Base-by-base conservation (phyloP, 2,888 invertebrate species). In the Drosophila monieri region DNA sequence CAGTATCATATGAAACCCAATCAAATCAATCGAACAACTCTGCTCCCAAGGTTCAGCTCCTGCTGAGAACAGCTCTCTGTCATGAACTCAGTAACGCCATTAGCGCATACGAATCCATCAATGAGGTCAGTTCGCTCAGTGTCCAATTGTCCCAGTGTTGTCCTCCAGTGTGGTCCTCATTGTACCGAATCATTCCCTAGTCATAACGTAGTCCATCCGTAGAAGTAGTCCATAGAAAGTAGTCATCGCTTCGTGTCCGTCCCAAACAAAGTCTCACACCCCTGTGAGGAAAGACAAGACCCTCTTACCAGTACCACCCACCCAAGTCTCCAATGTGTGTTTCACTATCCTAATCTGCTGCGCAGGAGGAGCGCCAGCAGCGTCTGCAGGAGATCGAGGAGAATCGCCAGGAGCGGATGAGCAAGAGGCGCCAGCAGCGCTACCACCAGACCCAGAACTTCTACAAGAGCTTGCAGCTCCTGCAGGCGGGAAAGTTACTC, bases 391-490 rank as follows among this genome's bases (percentile, higher is more conserved):
- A 96, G 85, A 95, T 96, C 76, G 93, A 94, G 91, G 91, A 93
- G 76, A 94, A 95, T 92, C 93, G 95, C 56, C 91, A 91, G 75
- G 95, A 95, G 66, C 93, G 95, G 51, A 93, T 93, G 92, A 93
- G 93, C 90, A 94, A 94, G 81, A 93, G 94, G 43, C 93, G 94
- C 71, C 94, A 94, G 88, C 94, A 94, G 72, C 94, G 96, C 78
- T 94, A 95, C 85, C 94, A 95, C 92, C 95, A 95, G 85, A 96
- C 95, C 47, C 94, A 96, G 79, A 96, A 96, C 88, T 96, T 97
- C 91, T 93, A 94, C 91, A 96, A 96, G 92, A 97, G 96, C 90
- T 93, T 97, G 92, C 96, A 95, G 91, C 95, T 97, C 95, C 92
- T 97, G 83, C 95, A 96, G 85, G 94, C 95, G 2, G 96, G 96